Evolutionary conservation across 2,888 invertebrate species (phyloP).

Genomic region (Scaptomyza cyrtandrae): DNA sequence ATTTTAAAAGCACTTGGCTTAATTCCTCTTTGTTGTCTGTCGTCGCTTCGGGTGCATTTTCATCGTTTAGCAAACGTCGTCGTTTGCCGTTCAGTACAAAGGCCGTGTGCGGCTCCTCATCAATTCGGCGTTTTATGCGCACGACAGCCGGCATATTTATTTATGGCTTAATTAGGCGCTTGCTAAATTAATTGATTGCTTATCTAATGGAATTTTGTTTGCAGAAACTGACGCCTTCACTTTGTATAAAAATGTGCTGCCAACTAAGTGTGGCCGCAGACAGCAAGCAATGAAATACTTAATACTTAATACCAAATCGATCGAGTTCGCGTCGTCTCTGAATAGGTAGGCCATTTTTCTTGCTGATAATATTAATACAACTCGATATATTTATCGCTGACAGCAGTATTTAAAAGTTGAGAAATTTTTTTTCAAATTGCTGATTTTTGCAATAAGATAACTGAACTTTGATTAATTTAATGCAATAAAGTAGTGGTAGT

Average conservation of each 20-base stretch:
- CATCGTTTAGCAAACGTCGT: conserved; percentile 86
- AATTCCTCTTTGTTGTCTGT: conserved; percentile 80
- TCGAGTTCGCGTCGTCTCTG: neutral
- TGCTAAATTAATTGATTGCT: conserved; percentile 6
- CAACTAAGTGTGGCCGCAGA: conserved; percentile 8
- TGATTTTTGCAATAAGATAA: neutral
- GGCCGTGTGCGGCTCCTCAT: conserved; percentile 89
- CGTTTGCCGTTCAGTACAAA: conserved; percentile 90
- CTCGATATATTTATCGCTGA: neutral
- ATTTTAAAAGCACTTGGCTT: conserved; percentile 89
- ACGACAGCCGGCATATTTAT: conserved; percentile 86
- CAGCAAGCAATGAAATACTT: conserved; percentile 2
- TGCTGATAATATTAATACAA: neutral
- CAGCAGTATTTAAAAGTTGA: neutral
- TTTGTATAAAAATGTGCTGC: conserved; percentile 28
- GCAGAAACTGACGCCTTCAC: conserved; percentile 15
- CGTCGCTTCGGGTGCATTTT: conserved; percentile 33
- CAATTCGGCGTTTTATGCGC: conserved; percentile 89
- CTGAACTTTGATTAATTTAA: neutral
- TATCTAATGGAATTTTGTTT: conserved; percentile 32
- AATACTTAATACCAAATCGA: conserved; percentile 11
- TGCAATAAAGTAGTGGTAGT: neutral
- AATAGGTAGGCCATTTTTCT: neutral
- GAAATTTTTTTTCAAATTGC: too few species aligned
- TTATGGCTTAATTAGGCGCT: conserved; percentile 9